phyloP scores from a whole-genome alignment of 2,113 vertebrate genomes.

The Trogon melanurus region DNA sequence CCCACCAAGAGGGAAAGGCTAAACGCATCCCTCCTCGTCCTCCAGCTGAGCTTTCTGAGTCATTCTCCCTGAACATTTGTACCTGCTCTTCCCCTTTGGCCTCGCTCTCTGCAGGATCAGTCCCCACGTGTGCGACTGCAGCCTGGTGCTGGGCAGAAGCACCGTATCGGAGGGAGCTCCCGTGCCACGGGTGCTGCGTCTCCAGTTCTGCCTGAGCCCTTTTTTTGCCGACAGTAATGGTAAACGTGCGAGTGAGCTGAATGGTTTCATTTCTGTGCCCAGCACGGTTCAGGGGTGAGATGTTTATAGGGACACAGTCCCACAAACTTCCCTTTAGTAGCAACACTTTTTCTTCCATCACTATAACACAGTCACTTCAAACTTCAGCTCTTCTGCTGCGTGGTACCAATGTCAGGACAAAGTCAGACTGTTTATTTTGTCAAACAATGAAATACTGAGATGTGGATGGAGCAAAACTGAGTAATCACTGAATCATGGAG shows the following conservation, averaged over 20 bases:
- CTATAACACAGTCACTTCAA: not conserved
- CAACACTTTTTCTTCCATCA: not conserved
- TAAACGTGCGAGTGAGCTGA: not conserved
- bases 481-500: conserved; percentile 47
- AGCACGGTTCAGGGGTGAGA: not conserved
- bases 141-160: not conserved
- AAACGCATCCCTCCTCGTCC: not conserved
- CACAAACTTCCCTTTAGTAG: not conserved
- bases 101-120: not conserved
- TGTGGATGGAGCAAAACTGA: conserved; percentile 33
- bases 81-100: not conserved
- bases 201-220: not conserved
- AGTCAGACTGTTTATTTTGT: conserved; percentile 42
- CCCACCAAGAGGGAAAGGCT: not conserved
- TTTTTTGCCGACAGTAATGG: not conserved
- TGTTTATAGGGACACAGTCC: not conserved
- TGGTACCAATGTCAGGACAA: conserved; percentile 43
- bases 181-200: not conserved
- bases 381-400: not conserved
- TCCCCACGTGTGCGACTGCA: accelerated
- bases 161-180: accelerated
- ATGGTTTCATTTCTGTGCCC: not conserved
- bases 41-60: not conserved
- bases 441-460: conserved; percentile 43
- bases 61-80: not conserved